Base-by-base conservation (phyloP, 2,888 invertebrate genomes). In the Exephanes ischioxanthus region DNA sequence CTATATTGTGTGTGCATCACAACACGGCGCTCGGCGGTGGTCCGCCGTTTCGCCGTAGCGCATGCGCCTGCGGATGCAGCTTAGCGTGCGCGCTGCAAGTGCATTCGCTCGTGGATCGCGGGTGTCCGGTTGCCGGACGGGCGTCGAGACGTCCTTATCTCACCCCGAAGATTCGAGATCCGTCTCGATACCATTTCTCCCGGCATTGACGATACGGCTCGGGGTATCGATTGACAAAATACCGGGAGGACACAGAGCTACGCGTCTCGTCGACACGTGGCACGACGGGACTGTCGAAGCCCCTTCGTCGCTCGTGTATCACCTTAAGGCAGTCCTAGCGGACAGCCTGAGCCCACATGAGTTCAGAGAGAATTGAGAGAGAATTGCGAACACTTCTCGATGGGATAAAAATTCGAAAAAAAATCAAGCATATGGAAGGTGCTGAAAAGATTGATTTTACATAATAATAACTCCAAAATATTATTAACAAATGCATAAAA, bases 201-300 rank as follows among this genome's bases (percentile, higher is more conserved):
- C 22, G 16, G 0, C 16, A n/a, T n/a, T 1, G 53, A 19, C 2
- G 26, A n/a, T 26, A 37, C 63, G 37, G 53, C 63, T 82, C 37
- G 61, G 63, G 51, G 67, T 82, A 82, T 82, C 76, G 76, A 82
- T 82, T 82, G 70, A 70, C 76, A 63, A 76, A 82, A 82, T 75
- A 76, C 53, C 53, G 26, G 33, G 76, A 70, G 48, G 66, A 16
- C 7, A 41, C 1, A 41, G 33, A 3, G 16, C 19, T 63, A 30
- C 22, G 66, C 76, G 16, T 67, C 53, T 53, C 67, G 26, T 76
- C 16, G 76, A 48, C 76, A 67, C 76, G 76, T 77, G 76, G 53
- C 76, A 37, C 16, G n/a, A 26, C 22, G 11, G 33, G 14, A 45
- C 45, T 45, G 45, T 41, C 41, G 9, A 41, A 41, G n/a, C 76